These are phyloP conservation scores for Papilio aristodemus DNA, from an alignment of 1,140 invertebrate species.

Conservation along the genomic window DNA sequence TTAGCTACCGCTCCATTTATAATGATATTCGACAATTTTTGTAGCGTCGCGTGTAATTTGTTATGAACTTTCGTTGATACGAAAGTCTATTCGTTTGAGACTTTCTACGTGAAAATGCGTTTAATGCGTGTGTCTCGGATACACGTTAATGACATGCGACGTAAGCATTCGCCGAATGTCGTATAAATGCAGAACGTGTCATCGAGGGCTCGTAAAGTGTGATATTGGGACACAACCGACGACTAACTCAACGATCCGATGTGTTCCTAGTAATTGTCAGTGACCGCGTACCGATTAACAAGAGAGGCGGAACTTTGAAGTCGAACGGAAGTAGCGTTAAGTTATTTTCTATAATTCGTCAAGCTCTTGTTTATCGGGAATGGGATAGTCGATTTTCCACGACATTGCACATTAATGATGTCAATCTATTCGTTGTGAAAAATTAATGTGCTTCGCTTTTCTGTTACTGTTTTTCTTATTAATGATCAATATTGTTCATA, in stretches of 20 bases:
- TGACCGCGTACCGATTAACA: slow-evolving; percentile 15
- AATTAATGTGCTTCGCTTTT: slow-evolving; percentile 5
- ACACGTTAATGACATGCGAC: slow-evolving; percentile 29
- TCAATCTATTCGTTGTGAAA: slow-evolving; percentile 1
- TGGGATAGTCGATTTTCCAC: slow-evolving; percentile 18
- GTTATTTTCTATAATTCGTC: slow-evolving; percentile 2
- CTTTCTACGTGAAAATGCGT: slow-evolving; percentile 31
- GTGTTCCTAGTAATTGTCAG: slow-evolving; percentile 26
- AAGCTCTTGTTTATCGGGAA: not conserved
- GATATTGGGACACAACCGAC: slow-evolving; percentile 17
- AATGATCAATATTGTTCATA: no score
- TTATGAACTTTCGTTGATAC: slow-evolving; percentile 31
- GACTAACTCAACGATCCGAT: slow-evolving; percentile 12
- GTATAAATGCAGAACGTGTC: slow-evolving; percentile 24
- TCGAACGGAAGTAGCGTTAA: slow-evolving; percentile 9
- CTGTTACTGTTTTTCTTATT: not conserved
- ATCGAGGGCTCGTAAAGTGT: slow-evolving; percentile 25
- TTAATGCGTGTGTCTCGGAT: slow-evolving; percentile 27
- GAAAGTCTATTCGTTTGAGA: slow-evolving; percentile 22
- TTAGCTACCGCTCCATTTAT: slow-evolving; percentile 7
- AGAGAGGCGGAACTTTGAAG: not conserved
- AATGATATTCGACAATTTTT: slow-evolving; percentile 16
- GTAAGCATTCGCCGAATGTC: slow-evolving; percentile 19
- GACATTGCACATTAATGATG: not conserved
- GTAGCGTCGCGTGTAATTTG: slow-evolving; percentile 19